These are phyloP conservation scores for Erpornis zantholeuca DNA, from an alignment of 2,113 vertebrate species.

Conservation along the genomic window DNA sequence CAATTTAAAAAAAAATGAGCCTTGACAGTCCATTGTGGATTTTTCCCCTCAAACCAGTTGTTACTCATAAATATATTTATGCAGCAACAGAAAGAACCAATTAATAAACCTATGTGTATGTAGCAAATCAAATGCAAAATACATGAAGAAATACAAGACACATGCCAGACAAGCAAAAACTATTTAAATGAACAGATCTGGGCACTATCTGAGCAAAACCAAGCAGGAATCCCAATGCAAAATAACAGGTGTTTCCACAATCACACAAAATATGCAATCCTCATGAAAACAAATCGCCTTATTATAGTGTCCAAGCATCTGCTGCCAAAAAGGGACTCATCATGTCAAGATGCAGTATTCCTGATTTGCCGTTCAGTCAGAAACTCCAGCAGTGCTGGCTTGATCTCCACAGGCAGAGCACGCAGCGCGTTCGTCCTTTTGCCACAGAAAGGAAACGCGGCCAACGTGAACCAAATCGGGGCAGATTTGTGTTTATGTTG, in stretches of 20 bases:
- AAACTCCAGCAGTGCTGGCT: slow-evolving; percentile 21
- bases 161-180: slow-evolving; percentile 75
- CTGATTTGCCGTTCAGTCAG: slow-evolving; percentile 56
- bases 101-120: slow-evolving; percentile 63
- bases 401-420: not conserved
- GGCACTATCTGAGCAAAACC: slow-evolving; percentile 50
- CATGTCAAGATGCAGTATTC: slow-evolving; percentile 71
- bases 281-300: slow-evolving; percentile 71
- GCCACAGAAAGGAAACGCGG: slow-evolving; percentile 1
- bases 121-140: slow-evolving; percentile 45
- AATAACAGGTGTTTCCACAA: slow-evolving; percentile 72
- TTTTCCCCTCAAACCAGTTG: not conserved
- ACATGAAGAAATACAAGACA: slow-evolving; percentile 44
- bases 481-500: slow-evolving; percentile 7
- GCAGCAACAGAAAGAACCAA: slow-evolving; percentile 81
- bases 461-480: not conserved
- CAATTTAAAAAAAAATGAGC: not conserved
- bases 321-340: slow-evolving; percentile 64
- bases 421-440: slow-evolving; percentile 1
- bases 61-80: not conserved
- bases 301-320: slow-evolving; percentile 77
- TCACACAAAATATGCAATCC: slow-evolving; percentile 67
- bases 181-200: slow-evolving; percentile 40
- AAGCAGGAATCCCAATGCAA: slow-evolving; percentile 63
- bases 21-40: not conserved